Conservation (phyloP, 1,140 invertebrate genomes). For the Glossosoma conforme region DNA sequence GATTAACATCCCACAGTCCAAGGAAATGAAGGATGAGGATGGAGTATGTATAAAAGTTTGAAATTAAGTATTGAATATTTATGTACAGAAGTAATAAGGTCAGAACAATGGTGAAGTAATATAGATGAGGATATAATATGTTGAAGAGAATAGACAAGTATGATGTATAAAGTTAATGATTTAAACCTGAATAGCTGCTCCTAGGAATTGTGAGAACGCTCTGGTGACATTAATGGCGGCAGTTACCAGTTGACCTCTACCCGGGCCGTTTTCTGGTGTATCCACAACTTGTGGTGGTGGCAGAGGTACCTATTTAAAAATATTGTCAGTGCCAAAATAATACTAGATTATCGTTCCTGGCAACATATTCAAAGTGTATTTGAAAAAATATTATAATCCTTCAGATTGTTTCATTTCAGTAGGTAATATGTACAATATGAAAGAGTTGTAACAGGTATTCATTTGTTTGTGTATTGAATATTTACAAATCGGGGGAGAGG, state of each 20-base stretch:
- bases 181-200: conserved; percentile 64
- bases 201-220: conserved; percentile 67
- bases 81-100: neutral
- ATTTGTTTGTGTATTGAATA: too few species aligned
- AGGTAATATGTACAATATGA: too few species aligned
- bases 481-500: too few species aligned
- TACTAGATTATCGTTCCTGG: too few species aligned
- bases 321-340: too few species aligned
- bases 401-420: too few species aligned
- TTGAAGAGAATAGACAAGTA: neutral
- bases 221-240: conserved; percentile 67
- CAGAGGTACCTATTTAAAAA: conserved; percentile 42
- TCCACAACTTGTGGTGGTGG: conserved; percentile 44
- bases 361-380: too few species aligned
- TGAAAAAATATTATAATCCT: too few species aligned
- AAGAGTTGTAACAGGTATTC: too few species aligned
- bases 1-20: neutral
- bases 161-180: conserved; percentile 4
- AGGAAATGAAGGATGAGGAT: neutral
- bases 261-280: conserved; percentile 38
- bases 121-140: neutral
- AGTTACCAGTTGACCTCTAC: conserved; percentile 59
- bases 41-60: neutral
- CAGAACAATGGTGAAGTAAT: neutral
- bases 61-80: neutral